Conservation (phyloP, 1,140 invertebrate genomes). For the Rhyzopertha dominica region DNA sequence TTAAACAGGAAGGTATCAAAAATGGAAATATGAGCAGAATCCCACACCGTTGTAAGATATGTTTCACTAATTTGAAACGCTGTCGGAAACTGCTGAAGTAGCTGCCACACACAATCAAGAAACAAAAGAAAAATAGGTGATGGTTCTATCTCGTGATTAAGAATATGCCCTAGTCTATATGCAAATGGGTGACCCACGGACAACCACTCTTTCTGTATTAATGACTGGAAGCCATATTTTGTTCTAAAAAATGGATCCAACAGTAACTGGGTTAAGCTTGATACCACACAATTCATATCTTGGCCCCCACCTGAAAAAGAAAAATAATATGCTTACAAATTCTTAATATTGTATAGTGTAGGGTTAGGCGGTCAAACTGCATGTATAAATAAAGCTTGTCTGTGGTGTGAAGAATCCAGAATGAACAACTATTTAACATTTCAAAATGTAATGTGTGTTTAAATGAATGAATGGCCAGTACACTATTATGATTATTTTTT, state of each 20-base stretch:
- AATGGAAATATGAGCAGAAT: conserved; percentile 76
- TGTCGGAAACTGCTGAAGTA: conserved; percentile 79
- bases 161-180: conserved; percentile 62
- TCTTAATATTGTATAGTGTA: no score
- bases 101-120: conserved; percentile 91
- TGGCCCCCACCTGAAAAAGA: conserved; percentile 66
- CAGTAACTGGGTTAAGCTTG: conserved; percentile 80
- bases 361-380: no score
- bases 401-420: no score
- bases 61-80: conserved; percentile 91
- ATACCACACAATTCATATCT: conserved; percentile 83
- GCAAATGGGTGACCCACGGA: conserved; percentile 84
- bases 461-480: no score
- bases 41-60: conserved; percentile 88
- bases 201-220: conserved; percentile 94
- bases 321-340: no score
- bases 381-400: no score
- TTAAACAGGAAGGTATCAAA: conserved; percentile 94
- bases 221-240: conserved; percentile 81
- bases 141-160: conserved; percentile 49
- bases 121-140: conserved; percentile 86
- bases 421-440: no score
- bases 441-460: no score
- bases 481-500: no score
- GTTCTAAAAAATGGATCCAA: conserved; percentile 81